phyloP scores from a whole-genome alignment of 2,888 invertebrate genomes.

The Teleogryllus oceanicus region DNA sequence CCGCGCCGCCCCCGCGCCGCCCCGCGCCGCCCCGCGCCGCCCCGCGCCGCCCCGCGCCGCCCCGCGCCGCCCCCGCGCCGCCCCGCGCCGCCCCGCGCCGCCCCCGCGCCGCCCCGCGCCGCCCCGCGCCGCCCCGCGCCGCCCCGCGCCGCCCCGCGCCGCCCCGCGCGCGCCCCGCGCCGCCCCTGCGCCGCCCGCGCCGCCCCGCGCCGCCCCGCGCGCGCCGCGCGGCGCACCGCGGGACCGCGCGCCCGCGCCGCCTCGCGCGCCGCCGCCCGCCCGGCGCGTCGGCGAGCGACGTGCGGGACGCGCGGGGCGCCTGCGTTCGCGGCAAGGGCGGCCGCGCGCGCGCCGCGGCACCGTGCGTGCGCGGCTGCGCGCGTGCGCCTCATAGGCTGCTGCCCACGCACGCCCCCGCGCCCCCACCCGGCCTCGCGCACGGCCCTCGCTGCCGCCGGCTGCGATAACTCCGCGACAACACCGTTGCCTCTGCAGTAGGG shows the following conservation, averaged over 20 bases:
- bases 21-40: not conserved
- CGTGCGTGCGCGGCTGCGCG: not conserved
- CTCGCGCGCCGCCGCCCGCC: too few relatives aligned
- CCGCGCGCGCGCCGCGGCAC: not conserved
- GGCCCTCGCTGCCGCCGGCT: too few relatives aligned
- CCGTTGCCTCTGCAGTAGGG: too few relatives aligned
- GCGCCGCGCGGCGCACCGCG: not conserved
- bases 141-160: not conserved
- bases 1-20: not conserved
- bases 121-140: not conserved
- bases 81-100: not conserved
- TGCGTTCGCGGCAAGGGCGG: too few relatives aligned
- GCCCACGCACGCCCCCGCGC: too few relatives aligned
- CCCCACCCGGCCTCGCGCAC: too few relatives aligned
- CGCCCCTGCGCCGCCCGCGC: not conserved
- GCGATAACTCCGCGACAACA: too few relatives aligned
- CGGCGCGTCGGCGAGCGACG: too few relatives aligned
- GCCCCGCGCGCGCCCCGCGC: not conserved
- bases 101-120: not conserved
- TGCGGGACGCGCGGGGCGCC: too few relatives aligned
- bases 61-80: not conserved
- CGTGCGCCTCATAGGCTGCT: too few relatives aligned
- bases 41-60: not conserved
- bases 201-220: not conserved
- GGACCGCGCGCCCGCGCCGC: not conserved